These are phyloP conservation scores for Sardinella longiceps DNA, from an alignment of 2,797 vertebrate species.

Conservation along the genomic window DNA sequence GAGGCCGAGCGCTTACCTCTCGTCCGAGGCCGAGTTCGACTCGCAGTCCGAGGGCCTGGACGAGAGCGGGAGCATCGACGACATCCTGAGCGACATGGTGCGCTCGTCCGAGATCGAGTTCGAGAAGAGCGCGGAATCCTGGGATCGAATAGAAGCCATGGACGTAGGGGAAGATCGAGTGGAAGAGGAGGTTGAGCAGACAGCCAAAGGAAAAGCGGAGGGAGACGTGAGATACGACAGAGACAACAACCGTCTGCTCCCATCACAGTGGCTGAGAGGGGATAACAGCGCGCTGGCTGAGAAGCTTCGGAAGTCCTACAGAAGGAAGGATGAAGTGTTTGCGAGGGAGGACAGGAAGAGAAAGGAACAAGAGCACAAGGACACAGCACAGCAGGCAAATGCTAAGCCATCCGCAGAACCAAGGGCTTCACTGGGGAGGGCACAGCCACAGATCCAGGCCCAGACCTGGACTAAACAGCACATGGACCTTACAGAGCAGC, in stretches of 20 bases:
- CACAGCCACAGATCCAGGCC: too few relatives aligned
- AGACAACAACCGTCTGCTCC: not conserved
- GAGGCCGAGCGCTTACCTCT: not conserved
- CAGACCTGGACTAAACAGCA: too few relatives aligned
- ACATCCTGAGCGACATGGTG: not conserved
- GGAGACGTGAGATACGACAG: not conserved
- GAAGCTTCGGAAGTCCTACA: not conserved
- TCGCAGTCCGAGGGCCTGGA: not conserved
- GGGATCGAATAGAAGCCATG: not conserved
- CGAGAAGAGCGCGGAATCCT: slow-evolving; percentile 12
- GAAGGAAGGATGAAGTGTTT: not conserved
- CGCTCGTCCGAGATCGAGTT: slow-evolving; percentile 10
- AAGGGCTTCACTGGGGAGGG: not conserved
- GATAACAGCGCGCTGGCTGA: not conserved
- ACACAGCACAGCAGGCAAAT: not conserved
- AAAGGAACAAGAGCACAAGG: not conserved
- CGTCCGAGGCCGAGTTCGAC: not conserved
- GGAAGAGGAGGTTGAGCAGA: slow-evolving; percentile 7
- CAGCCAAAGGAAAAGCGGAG: not conserved
- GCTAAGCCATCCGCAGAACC: not conserved
- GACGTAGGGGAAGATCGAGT: not conserved
- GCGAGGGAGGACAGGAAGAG: not conserved
- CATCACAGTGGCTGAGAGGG: not conserved
- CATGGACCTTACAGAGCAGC: not conserved
- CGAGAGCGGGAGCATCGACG: slow-evolving; percentile 12